These are phyloP conservation scores for Coregonus suidteri DNA, from an alignment of 2,797 vertebrate species.

Conservation along the genomic window DNA sequence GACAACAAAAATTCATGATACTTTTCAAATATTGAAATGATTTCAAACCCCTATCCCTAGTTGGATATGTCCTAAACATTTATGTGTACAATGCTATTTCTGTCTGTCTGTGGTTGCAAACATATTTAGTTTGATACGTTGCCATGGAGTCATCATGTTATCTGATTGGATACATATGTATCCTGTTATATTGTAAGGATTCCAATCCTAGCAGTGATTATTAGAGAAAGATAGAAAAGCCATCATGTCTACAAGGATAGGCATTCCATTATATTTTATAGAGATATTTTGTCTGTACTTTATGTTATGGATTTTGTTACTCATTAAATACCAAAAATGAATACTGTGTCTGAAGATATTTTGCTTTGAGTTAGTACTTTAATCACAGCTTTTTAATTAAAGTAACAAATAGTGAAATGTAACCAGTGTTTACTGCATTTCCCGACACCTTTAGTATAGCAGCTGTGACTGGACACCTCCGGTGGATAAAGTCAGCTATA, in stretches of 20 bases:
- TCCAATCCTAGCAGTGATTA: slow-evolving; percentile 30
- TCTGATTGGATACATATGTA: slow-evolving; percentile 49
- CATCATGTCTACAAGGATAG: slow-evolving; percentile 36
- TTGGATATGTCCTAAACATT: slow-evolving; percentile 34
- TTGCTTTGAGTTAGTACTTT: slow-evolving; percentile 36
- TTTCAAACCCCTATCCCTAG: too few species aligned
- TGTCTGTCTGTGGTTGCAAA: slow-evolving; percentile 31
- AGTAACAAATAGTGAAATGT: neutral
- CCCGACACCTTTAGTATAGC: neutral
- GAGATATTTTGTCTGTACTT: slow-evolving; percentile 48
- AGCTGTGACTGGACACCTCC: neutral
- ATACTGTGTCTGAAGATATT: slow-evolving; percentile 14
- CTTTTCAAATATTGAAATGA: too few species aligned
- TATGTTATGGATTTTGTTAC: slow-evolving; percentile 62
- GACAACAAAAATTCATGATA: too few species aligned
- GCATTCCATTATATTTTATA: slow-evolving; percentile 40
- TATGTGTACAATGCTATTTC: slow-evolving; percentile 30
- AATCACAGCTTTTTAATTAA: neutral
- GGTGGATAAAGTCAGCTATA: neutral
- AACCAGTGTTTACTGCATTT: neutral
- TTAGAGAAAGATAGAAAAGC: slow-evolving; percentile 42
- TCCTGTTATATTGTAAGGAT: slow-evolving; percentile 56
- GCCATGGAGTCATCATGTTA: slow-evolving; percentile 46
- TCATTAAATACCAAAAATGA: slow-evolving; percentile 61
- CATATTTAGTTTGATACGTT: slow-evolving; percentile 38